phyloP scores from a whole-genome alignment of 2,113 vertebrate genomes.

The Platichthys flesus region DNA sequence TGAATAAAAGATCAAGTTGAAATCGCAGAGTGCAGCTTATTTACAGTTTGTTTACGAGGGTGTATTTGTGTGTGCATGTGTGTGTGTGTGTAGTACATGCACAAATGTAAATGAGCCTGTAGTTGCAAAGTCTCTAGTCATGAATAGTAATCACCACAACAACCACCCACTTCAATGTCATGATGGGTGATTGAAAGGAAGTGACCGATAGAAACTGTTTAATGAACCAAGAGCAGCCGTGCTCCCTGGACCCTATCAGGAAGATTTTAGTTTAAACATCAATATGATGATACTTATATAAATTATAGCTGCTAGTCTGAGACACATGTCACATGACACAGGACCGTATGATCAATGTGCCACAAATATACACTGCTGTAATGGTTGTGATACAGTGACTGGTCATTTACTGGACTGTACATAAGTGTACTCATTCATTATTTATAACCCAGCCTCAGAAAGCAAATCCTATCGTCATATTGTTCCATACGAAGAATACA shows the following conservation, averaged over 20 bases:
- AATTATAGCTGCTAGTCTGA: not conserved
- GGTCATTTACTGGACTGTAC: too few species aligned
- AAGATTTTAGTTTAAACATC: slow-evolving; percentile 8
- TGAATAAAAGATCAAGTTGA: slow-evolving; percentile 48
- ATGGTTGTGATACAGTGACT: too few species aligned
- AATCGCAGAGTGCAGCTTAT: slow-evolving; percentile 23
- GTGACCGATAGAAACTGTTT: slow-evolving; percentile 11
- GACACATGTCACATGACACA: not conserved
- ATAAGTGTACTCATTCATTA: too few species aligned
- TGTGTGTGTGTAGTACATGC: not conserved
- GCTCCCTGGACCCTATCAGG: not conserved
- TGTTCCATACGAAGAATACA: too few species aligned
- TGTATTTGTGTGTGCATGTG: too few species aligned
- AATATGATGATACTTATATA: not conserved
- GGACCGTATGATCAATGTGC: not conserved
- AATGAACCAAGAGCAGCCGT: not conserved
- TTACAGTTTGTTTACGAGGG: not conserved
- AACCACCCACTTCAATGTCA: not conserved
- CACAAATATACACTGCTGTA: not conserved
- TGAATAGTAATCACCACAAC: slow-evolving; percentile 49
- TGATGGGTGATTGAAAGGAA: not conserved
- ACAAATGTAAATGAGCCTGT: slow-evolving; percentile 35
- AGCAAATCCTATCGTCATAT: too few species aligned
- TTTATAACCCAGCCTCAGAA: too few species aligned
- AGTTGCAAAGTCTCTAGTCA: slow-evolving; percentile 39